Evolutionary conservation across 2,113 vertebrate species (phyloP).

Genomic region (Nansenia antarctica): DNA sequence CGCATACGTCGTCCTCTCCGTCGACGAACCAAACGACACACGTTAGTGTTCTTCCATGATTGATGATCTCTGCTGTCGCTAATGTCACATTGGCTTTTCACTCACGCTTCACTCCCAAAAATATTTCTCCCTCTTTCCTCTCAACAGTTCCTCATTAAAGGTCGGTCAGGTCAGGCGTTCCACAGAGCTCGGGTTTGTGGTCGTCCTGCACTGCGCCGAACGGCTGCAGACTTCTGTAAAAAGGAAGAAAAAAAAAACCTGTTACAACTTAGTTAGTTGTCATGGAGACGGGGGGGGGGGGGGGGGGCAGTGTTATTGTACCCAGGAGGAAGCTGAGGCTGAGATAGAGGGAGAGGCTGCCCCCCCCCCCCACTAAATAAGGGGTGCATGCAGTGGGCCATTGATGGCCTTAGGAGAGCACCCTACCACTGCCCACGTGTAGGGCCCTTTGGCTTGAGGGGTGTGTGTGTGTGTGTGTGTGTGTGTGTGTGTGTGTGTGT

Average conservation of each 20-base stretch:
- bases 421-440: slow-evolving; percentile 18
- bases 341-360: background rate
- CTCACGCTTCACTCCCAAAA: background rate
- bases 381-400: slow-evolving; percentile 27
- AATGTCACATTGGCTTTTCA: slow-evolving; percentile 27
- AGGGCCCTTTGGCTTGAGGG: slow-evolving; percentile 1
- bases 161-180: slow-evolving; percentile 14
- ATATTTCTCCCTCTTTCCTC: background rate
- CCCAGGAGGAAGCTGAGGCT: slow-evolving; percentile 20
- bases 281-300: slow-evolving; percentile 13
- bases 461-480: slow-evolving; percentile 12
- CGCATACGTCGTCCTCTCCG: slow-evolving; percentile 18
- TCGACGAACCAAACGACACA: slow-evolving; percentile 47
- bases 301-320: slow-evolving; percentile 30
- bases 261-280: background rate
- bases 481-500: background rate
- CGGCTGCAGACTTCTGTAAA: slow-evolving; percentile 29
- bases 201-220: background rate
- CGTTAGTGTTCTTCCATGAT: slow-evolving; percentile 52
- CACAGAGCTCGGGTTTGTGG: slow-evolving; percentile 20
- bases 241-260: slow-evolving; percentile 9
- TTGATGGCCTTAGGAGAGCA: slow-evolving; percentile 12
- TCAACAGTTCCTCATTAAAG: background rate
- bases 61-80: slow-evolving; percentile 33
- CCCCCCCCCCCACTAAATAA: slow-evolving; percentile 16